Evolutionary conservation across 2,888 invertebrate genomes (phyloP).

Genomic region (Limenitis camilla): DNA sequence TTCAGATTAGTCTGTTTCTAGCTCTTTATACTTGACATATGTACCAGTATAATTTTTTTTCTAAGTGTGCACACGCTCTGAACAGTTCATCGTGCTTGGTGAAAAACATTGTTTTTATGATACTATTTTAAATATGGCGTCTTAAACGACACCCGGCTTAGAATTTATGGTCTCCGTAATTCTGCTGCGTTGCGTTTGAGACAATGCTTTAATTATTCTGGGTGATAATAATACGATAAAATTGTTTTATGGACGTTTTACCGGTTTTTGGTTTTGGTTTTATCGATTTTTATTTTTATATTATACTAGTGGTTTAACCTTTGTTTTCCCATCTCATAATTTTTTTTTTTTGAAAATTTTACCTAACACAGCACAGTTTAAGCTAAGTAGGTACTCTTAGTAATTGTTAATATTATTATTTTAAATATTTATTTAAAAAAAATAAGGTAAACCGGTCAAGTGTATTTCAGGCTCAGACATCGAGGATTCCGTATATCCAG

Average conservation of each 20-base stretch:
- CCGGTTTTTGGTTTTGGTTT: slow-evolving; percentile 2
- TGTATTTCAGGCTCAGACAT: no score
- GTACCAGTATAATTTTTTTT: no score
- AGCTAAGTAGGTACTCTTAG: no score
- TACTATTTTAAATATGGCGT: slow-evolving; percentile 68
- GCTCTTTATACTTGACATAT: no score
- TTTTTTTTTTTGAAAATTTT: no score
- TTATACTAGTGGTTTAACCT: not conserved
- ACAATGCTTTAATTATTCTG: slow-evolving; percentile 70
- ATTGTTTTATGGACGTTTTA: slow-evolving; percentile 34
- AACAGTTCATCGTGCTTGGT: slow-evolving; percentile 36
- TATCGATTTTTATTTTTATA: slow-evolving; percentile 3
- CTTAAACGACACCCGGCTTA: slow-evolving; percentile 47
- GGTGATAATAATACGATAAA: slow-evolving; percentile 60
- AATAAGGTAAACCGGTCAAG: no score
- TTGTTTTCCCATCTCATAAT: no score
- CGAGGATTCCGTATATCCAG: no score
- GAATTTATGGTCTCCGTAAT: slow-evolving; percentile 64
- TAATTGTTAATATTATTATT: no score
- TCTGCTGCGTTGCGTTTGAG: slow-evolving; percentile 46
- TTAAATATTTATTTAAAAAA: no score
- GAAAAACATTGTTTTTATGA: slow-evolving; percentile 54
- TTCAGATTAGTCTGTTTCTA: no score
- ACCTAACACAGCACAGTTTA: no score
- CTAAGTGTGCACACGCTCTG: slow-evolving; percentile 11